A percentile compares a stretch with the other conserved stretches of the same genome.
These are phyloP conservation scores for Heloderma charlesbogerti DNA, from an alignment of 2,113 vertebrate species.

Conservation along the genomic window DNA sequence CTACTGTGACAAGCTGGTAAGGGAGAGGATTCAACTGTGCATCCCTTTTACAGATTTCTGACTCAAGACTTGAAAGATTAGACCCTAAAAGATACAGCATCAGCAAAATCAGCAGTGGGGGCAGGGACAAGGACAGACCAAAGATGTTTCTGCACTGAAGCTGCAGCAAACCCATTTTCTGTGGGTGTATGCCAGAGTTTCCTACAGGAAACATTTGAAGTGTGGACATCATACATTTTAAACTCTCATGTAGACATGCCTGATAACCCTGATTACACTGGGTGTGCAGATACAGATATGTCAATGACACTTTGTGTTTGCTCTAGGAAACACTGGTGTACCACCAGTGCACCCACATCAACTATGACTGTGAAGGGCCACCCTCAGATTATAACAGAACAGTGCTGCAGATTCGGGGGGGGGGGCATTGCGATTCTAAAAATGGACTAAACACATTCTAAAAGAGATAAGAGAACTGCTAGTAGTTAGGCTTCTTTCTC, in stretches of 20 bases:
- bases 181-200: neutral
- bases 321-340: neutral
- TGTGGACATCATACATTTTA: neutral
- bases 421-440: neutral
- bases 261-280: neutral
- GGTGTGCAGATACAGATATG: neutral
- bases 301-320: neutral
- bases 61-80: neutral
- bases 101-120: neutral
- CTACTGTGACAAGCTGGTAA: neutral
- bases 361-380: too few relatives aligned
- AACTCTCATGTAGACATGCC: neutral
- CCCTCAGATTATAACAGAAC: neutral
- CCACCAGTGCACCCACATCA: neutral
- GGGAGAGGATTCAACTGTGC: neutral
- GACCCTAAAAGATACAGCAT: neutral
- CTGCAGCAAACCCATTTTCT: neutral
- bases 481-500: neutral
- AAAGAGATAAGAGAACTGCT: neutral
- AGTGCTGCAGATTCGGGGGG: neutral
- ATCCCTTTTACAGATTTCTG: neutral
- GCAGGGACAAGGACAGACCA: too few relatives aligned
- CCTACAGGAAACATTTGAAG: neutral
- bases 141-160: neutral
- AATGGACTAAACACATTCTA: neutral